Conservation (phyloP, 2,113 vertebrate species). For the Pseudorhombus dupliciocellatus region DNA sequence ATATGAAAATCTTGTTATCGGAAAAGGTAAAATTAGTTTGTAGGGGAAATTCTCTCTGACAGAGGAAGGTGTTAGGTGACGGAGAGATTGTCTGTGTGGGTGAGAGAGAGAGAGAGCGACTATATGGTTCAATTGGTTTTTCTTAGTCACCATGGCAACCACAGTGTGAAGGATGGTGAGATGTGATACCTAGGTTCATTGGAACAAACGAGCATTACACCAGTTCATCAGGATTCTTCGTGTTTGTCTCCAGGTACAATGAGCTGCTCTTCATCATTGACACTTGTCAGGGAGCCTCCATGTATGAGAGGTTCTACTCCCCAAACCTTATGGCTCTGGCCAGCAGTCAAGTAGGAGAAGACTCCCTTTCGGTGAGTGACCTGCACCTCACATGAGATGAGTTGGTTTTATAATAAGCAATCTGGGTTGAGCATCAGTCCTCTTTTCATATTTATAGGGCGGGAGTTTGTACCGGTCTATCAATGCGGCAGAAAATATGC, state of each 20-base stretch:
- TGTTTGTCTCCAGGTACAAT: conserved; percentile 87
- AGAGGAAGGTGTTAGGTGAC: neutral
- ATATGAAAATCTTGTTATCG: conserved; percentile 3
- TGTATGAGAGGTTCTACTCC: conserved; percentile 99
- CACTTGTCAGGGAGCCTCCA: conserved; percentile 98
- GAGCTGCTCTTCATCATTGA: conserved; percentile 98
- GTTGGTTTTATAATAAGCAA: too few relatives aligned
- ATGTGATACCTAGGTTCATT: conserved; percentile 27
- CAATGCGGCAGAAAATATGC: neutral
- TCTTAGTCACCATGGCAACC: conserved; percentile 72
- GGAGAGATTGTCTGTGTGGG: conserved; percentile 24
- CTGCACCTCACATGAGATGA: neutral
- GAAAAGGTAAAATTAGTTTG: neutral
- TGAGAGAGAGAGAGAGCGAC: conserved; percentile 16
- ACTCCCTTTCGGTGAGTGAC: conserved; percentile 93
- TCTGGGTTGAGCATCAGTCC: too few relatives aligned
- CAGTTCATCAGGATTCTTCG: conserved; percentile 27
- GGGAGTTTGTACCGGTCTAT: too few relatives aligned
- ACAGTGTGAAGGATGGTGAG: conserved; percentile 47
- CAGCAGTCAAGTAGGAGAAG: conserved; percentile 97
- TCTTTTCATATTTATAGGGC: too few relatives aligned
- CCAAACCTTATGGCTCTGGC: conserved; percentile 97
- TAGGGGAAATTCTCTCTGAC: neutral
- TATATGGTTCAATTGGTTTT: conserved; percentile 53
- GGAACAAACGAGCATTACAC: conserved; percentile 34